phyloP scores from a whole-genome alignment of 2,888 invertebrate genomes.

The Meiosimyza platycephala region DNA sequence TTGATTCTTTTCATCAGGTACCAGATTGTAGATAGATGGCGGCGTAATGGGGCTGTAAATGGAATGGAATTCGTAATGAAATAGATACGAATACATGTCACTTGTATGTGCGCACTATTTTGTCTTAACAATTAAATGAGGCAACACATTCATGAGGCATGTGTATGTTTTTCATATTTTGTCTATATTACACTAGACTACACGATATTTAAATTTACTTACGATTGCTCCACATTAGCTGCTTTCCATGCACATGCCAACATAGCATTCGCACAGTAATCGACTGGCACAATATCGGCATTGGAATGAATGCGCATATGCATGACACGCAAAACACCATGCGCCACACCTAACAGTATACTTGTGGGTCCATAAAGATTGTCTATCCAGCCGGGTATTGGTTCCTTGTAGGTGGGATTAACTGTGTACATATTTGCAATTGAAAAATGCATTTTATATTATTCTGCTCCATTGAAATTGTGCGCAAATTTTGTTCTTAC shows the following conservation, averaged over 20 bases:
- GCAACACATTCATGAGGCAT: not conserved
- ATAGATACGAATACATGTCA: no score
- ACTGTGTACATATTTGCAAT: constrained; percentile 54
- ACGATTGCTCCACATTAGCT: constrained; percentile 51
- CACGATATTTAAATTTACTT: not conserved
- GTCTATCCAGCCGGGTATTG: constrained; percentile 76
- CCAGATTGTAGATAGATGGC: constrained; percentile 78
- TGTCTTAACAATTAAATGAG: no score
- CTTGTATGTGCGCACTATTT: no score
- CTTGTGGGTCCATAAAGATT: constrained; percentile 74
- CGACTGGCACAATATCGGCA: constrained; percentile 68
- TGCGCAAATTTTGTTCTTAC: constrained; percentile 57
- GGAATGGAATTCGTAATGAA: not conserved
- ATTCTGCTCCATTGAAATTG: not conserved
- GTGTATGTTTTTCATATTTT: constrained; percentile 29
- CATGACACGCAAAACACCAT: constrained; percentile 71
- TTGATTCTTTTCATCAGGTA: constrained; percentile 82
- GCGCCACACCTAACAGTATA: constrained; percentile 68
- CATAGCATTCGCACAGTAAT: constrained; percentile 67
- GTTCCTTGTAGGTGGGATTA: constrained; percentile 68
- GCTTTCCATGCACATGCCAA: constrained; percentile 67
- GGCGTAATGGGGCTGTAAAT: constrained; percentile 39
- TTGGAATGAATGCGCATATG: constrained; percentile 56
- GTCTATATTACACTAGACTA: not conserved
- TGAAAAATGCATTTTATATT: not conserved